Base-by-base conservation (phyloP, 1,140 invertebrate genomes). In the Leptinotarsa lineolata region DNA sequence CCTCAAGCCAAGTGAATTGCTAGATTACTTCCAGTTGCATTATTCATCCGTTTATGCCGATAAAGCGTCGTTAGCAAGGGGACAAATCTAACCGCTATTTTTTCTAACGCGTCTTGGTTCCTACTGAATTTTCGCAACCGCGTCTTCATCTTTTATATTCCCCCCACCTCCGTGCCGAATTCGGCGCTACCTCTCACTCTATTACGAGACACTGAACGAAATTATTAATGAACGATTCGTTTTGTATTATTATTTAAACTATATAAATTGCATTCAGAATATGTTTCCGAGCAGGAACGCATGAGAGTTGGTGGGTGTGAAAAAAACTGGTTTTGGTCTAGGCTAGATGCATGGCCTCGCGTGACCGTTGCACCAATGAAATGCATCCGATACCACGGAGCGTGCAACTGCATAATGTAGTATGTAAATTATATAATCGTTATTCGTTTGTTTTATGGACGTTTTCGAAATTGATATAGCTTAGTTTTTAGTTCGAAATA, bases 191-290 rank as follows among this genome's bases (percentile, higher is more conserved):
- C 11, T 30, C 61, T 16, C 20, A 22, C 20, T 63, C 61, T 30
- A 13, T 13, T 39, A 39, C 30, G 8, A 0, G 24, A 22, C 15
- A 4, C 4, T 4, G 0, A 30, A 63, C 20, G 61, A 39, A 11
- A 63, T 63, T 63, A 63, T 70, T 8, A 20, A 64, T 64, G 64
- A 64, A 72, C 60, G 64, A 72, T 72, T 63, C 16, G 18, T 72
- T 72, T 80, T 76, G 77, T 81, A 78, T 81, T 81, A 78, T 81
- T 81, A 81, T 81, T 81, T 79, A 81, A 82, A 82, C 79, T 82
- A 81, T 82, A 79, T 80, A 81, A 75, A 82, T 82, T 83, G 81
- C 80, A 83, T 79, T 80, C 78, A 79, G 79, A 82, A 83, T 83
- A 83, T 83, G 82, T 82, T 83, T 83, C 72, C 22, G 30, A 77